Conservation (phyloP, 2,888 invertebrate genomes). For the Caenorhabditis doughertyi region DNA sequence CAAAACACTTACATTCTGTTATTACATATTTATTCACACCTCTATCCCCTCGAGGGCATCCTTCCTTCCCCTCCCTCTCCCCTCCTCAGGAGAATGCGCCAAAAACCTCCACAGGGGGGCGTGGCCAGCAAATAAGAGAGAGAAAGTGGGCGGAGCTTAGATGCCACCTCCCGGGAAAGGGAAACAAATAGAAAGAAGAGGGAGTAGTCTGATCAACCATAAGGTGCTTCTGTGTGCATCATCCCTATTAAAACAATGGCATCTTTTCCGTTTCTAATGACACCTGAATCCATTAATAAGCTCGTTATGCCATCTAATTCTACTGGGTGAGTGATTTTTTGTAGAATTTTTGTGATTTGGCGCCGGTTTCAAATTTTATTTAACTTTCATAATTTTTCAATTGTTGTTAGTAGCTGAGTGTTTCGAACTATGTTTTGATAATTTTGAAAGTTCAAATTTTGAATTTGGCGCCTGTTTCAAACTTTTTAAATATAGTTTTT, state of each 20-base stretch:
- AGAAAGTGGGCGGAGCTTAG: conserved; percentile 38
- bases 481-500: too few relatives aligned
- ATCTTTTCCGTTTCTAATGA: conserved; percentile 51
- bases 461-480: too few relatives aligned
- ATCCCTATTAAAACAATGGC: conserved; percentile 17
- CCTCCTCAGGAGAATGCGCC: background rate
- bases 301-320: conserved; percentile 20
- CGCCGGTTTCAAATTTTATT: too few relatives aligned
- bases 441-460: too few relatives aligned
- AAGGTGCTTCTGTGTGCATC: conserved; percentile 1
- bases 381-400: too few relatives aligned
- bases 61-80: conserved; percentile 5
- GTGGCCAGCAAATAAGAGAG: conserved; percentile 27
- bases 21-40: too few relatives aligned
- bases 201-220: too few relatives aligned
- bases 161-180: background rate
- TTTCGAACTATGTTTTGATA: too few relatives aligned
- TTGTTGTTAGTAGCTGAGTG: too few relatives aligned
- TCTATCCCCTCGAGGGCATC: too few relatives aligned
- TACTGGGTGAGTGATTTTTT: conserved; percentile 16
- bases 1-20: too few relatives aligned
- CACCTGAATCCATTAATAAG: conserved; percentile 28
- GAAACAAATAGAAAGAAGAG: conserved; percentile 12
- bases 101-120: conserved; percentile 33
- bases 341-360: too few relatives aligned